phyloP scores from a whole-genome alignment of 2,888 invertebrate genomes.

The Stegophylla sp. region DNA sequence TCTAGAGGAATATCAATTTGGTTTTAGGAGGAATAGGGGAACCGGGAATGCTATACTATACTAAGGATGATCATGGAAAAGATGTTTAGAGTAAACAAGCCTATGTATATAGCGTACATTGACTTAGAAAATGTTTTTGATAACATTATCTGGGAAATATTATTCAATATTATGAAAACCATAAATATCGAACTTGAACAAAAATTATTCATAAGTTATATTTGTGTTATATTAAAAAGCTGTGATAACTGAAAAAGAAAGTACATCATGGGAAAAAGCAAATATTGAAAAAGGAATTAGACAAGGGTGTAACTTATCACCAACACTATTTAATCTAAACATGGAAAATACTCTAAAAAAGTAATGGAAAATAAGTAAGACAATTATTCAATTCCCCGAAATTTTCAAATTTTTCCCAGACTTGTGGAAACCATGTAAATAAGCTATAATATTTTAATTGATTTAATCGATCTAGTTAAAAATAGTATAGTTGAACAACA shows the following conservation, averaged over 20 bases:
- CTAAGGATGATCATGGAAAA: slow-evolving; percentile 4
- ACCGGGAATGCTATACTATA: neutral
- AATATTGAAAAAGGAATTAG: too few species aligned
- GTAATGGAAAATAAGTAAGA: too few species aligned
- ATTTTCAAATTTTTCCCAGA: too few species aligned
- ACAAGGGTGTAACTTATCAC: too few species aligned
- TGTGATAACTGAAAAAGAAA: neutral
- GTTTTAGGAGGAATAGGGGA: neutral
- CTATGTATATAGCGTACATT: neutral
- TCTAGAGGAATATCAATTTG: neutral
- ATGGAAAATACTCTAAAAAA: too few species aligned
- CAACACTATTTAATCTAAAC: too few species aligned
- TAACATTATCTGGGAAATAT: neutral
- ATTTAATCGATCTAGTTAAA: too few species aligned
- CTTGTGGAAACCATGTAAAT: too few species aligned
- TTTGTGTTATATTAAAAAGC: neutral
- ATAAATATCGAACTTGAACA: neutral
- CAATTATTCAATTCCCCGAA: too few species aligned
- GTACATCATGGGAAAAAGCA: neutral
- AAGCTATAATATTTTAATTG: too few species aligned
- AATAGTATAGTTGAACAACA: too few species aligned
- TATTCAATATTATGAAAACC: neutral
- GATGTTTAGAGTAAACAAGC: neutral
- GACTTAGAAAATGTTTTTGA: neutral
- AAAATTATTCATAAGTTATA: neutral